Percentiles rank a stretch among this genome's conserved stretches.
These are phyloP conservation scores for Papilio aristodemus DNA, from an alignment of 1,140 invertebrate genomes.

Conservation along the genomic window DNA sequence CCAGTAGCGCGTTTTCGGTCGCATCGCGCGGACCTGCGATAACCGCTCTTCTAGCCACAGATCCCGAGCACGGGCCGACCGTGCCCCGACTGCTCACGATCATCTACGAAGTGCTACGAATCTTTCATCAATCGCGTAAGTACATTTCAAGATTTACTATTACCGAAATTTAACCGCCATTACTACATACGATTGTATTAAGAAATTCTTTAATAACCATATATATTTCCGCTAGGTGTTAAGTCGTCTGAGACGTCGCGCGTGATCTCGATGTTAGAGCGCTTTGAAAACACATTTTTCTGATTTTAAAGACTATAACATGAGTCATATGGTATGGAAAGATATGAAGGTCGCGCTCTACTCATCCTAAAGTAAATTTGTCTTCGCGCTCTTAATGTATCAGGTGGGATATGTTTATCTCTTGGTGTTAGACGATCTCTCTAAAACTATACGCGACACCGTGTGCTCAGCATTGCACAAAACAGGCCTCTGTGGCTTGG, in stretches of 20 bases:
- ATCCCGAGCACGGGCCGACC: slow-evolving; percentile 43
- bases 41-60: slow-evolving; percentile 26
- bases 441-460: slow-evolving; percentile 7
- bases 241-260: slow-evolving; percentile 31
- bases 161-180: not conserved
- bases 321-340: slow-evolving; percentile 58
- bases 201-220: not conserved
- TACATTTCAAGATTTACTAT: slow-evolving; percentile 34
- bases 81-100: slow-evolving; percentile 41
- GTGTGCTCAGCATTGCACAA: not conserved
- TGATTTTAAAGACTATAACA: slow-evolving; percentile 43
- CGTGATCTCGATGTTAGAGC: slow-evolving; percentile 52
- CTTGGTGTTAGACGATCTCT: slow-evolving; percentile 38
- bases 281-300: slow-evolving; percentile 52
- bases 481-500: not conserved
- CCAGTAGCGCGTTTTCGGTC: slow-evolving; percentile 63
- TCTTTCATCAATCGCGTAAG: slow-evolving; percentile 31
- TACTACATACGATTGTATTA: not conserved
- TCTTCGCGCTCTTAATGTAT: slow-evolving; percentile 61
- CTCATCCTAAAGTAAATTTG: slow-evolving; percentile 72
- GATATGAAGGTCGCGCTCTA: slow-evolving; percentile 59
- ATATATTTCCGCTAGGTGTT: slow-evolving; percentile 8
- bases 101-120: slow-evolving; percentile 35
- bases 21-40: slow-evolving; percentile 50
- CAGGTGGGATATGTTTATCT: slow-evolving; percentile 57